Percentiles rank a stretch among this genome's conserved stretches.
phyloP scores from a whole-genome alignment of 2,888 invertebrate species.

The Cephus pygmeus region DNA sequence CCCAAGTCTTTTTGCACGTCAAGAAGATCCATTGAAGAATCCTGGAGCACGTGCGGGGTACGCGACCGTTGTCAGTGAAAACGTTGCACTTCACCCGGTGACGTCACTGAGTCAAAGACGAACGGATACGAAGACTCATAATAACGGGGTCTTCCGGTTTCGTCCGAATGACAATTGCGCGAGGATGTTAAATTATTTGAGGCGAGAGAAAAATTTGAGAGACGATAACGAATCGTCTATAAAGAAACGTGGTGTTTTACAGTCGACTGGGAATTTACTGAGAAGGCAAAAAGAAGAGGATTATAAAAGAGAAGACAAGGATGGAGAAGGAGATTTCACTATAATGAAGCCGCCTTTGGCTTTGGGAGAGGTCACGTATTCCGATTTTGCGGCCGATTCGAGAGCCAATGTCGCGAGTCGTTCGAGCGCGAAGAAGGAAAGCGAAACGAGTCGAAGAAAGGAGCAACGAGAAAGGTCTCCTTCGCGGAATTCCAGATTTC shows the following conservation, averaged over 20 bases:
- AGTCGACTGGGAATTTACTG: background rate
- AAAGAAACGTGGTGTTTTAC: background rate
- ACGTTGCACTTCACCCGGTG: too few species aligned
- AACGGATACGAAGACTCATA: too few species aligned
- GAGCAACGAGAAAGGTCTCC: conserved; percentile 6
- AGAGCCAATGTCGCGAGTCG: conserved; percentile 24
- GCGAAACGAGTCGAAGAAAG: conserved; percentile 16
- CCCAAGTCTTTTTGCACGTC: too few species aligned
- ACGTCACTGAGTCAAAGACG: too few species aligned
- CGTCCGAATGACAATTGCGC: conserved; percentile 3
- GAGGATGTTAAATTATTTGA: conserved; percentile 13
- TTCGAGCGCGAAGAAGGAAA: conserved; percentile 32
- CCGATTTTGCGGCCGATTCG: conserved; percentile 30
- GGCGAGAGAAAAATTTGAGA: conserved; percentile 1
- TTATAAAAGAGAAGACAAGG: background rate
- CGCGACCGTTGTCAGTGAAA: too few species aligned
- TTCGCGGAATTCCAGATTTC: too few species aligned
- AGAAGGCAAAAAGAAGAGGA: background rate
- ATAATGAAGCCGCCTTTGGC: conserved; percentile 31
- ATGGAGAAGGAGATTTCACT: conserved; percentile 22
- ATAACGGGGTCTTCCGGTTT: background rate
- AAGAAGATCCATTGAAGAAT: too few species aligned
- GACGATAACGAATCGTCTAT: background rate
- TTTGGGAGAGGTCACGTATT: conserved; percentile 29
- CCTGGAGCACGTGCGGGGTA: too few species aligned